A percentile compares a stretch with the other conserved stretches of the same genome.
These are phyloP conservation scores for Casuarius casuarius DNA, from an alignment of 2,113 vertebrate genomes.

Conservation along the genomic window DNA sequence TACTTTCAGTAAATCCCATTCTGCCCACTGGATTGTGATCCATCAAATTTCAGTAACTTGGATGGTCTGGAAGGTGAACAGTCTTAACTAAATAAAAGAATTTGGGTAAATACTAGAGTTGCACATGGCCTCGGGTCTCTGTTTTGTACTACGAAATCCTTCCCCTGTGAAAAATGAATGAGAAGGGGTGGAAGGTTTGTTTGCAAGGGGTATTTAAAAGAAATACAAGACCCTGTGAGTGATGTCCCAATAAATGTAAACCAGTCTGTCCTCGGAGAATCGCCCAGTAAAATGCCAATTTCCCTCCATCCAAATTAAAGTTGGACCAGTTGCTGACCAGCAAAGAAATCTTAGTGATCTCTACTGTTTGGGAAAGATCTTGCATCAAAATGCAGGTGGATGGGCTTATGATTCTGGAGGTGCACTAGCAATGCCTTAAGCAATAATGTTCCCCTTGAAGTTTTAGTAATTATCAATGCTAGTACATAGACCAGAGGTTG, in stretches of 20 bases:
- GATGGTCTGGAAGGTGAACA: background rate
- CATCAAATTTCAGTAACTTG: background rate
- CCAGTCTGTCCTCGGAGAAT: background rate
- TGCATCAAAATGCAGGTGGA: background rate
- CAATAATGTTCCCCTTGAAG: background rate
- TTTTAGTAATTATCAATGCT: background rate
- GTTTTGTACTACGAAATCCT: background rate
- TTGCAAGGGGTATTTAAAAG: background rate
- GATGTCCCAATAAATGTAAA: fast-evolving
- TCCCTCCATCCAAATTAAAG: background rate
- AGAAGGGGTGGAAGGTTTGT: background rate
- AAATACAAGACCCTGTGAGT: background rate
- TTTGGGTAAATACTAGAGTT: fast-evolving
- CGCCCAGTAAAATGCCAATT: background rate
- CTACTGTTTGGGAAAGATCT: background rate
- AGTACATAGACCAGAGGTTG: fast-evolving
- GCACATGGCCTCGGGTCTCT: fast-evolving
- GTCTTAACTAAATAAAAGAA: background rate
- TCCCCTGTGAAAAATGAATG: fast-evolving
- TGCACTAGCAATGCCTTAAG: background rate
- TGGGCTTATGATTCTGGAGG: background rate
- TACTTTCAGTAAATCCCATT: background rate
- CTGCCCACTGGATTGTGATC: background rate
- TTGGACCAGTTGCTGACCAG: background rate
- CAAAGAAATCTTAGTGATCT: background rate